Conservation (phyloP, 1,140 invertebrate genomes). For the Nebria ingens region DNA sequence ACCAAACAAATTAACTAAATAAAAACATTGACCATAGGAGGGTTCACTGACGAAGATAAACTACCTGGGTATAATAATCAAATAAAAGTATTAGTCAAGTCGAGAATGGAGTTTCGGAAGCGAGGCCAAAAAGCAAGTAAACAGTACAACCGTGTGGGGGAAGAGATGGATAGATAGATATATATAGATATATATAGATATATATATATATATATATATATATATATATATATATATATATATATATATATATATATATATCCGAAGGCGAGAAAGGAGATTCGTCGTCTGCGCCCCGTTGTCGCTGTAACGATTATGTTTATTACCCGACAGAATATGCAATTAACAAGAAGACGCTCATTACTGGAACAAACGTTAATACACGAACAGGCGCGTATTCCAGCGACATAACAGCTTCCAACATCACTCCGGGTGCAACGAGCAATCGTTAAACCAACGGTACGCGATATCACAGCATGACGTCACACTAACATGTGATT, state of each 20-base stretch:
- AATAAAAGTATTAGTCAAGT: too few relatives aligned
- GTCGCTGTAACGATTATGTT: conserved; percentile 21
- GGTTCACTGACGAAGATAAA: not conserved
- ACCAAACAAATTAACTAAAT: not conserved
- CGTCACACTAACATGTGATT: too few relatives aligned
- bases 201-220: too few relatives aligned
- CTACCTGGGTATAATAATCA: too few relatives aligned
- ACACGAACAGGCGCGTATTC: not conserved
- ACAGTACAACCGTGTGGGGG: not conserved
- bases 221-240: too few relatives aligned
- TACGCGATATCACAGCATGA: not conserved
- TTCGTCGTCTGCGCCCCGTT: not conserved
- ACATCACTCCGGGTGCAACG: not conserved
- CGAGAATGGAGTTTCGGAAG: not conserved
- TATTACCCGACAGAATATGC: conserved; percentile 19
- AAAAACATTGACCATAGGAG: too few relatives aligned
- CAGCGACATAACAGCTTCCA: not conserved
- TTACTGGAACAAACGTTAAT: conserved; percentile 17
- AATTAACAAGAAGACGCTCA: conserved; percentile 20
- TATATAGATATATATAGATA: too few relatives aligned
- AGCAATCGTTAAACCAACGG: not conserved
- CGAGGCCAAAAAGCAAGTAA: not conserved
- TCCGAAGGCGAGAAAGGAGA: not conserved
- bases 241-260: not conserved
- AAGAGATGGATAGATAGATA: not conserved